Base-by-base conservation (phyloP, 2,113 vertebrate species). In the Eurystomus gularis region DNA sequence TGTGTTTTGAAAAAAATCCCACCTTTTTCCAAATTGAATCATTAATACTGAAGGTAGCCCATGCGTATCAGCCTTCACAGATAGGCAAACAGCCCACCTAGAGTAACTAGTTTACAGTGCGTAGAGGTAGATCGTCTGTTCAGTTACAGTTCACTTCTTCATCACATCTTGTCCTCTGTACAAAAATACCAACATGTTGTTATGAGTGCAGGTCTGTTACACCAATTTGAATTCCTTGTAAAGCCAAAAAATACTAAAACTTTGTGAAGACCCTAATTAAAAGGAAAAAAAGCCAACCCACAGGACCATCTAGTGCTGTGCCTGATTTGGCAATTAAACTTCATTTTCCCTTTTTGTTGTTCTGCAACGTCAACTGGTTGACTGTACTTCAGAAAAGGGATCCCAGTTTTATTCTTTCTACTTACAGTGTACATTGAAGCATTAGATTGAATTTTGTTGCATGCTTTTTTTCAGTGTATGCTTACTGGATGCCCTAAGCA, bases 101-200 rank as follows among this genome's bases (percentile, higher is more conserved):
- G 3, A 60, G 4, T 37, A 78, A 29, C 11, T 28, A 26, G 15
- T 37, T 71, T 29, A 42, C 6, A 42, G 8, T 33, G 8, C 15
- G 13, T 2, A 5, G 23, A 61, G 13, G 14, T 7, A 57, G 20
- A 69, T 33, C 13, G 21, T 33, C 42, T 82, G 5, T 35, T 70
- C 31, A 54, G 16, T 24, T 58, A 9, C 13, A 26, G 26, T n/a
- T 89, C n/a, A 19, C 9, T 48, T 72, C 40, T 44, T 52, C 61
- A 40, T 46, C 7, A 51, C 3, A 16, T 52, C 20, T 23, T 55
- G 12, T 61, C 26, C 26, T 72, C 26, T 42, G 10, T 31, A 39
- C 28, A 42, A 58, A 95, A 60, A 71, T 3, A 66, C 5, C 13
- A 51, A 16, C 6, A 23, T 0, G 0, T 5, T 35, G 6, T 21